Evolutionary conservation across 1,140 invertebrate genomes (phyloP).

Genomic region (Pinna nobilis): DNA sequence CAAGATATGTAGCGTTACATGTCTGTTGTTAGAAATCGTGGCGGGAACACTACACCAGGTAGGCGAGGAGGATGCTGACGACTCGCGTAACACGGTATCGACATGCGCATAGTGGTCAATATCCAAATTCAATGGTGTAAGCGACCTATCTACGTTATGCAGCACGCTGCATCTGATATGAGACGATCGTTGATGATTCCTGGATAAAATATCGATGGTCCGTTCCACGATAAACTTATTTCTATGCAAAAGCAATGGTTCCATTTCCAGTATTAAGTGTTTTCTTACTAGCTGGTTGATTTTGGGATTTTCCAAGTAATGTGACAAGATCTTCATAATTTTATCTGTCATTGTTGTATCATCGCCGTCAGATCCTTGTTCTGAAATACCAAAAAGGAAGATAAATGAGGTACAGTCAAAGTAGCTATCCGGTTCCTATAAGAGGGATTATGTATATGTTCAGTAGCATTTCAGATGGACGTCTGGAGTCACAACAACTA

Average conservation of each 20-base stretch:
- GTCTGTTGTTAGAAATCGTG: background rate
- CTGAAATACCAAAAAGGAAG: too few species aligned
- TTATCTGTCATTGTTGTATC: too few species aligned
- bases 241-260: constrained; percentile 5
- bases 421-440: too few species aligned
- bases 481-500: too few species aligned
- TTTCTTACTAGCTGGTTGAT: background rate
- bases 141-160: background rate
- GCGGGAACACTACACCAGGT: background rate
- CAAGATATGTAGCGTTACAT: constrained; percentile 15
- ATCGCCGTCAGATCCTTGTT: too few species aligned
- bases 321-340: too few species aligned
- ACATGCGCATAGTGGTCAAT: too few species aligned
- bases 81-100: background rate
- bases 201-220: background rate
- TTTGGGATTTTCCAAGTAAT: background rate
- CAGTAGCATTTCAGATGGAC: too few species aligned
- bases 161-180: background rate
- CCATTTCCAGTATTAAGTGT: background rate
- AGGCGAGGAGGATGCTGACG: background rate
- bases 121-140: background rate
- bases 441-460: too few species aligned
- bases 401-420: too few species aligned
- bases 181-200: background rate
- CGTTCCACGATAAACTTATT: background rate